These are phyloP conservation scores for Drosophila atripex DNA, from an alignment of 2,888 invertebrate species.

Conservation along the genomic window DNA sequence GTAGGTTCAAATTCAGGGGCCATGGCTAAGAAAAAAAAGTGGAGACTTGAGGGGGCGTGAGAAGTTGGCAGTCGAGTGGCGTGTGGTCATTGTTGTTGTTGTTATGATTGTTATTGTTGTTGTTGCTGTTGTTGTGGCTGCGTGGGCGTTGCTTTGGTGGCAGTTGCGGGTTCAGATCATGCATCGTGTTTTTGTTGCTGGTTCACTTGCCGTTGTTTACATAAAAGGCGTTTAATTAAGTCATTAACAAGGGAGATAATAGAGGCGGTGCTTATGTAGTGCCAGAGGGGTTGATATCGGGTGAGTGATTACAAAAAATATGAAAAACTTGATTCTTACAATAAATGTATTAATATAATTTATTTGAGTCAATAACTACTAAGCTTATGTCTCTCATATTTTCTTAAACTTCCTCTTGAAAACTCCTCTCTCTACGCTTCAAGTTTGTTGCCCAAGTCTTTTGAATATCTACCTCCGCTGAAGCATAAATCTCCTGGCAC, in stretches of 20 bases:
- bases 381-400: too few relatives aligned
- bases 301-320: not conserved
- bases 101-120: conserved; percentile 2
- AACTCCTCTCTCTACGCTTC: not conserved
- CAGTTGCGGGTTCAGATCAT: conserved; percentile 56
- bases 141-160: conserved; percentile 66
- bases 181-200: conserved; percentile 47
- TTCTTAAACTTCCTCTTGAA: not conserved
- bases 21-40: conserved; percentile 29
- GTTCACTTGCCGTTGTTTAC: conserved; percentile 50
- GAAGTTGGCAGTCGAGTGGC: conserved; percentile 55
- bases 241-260: conserved; percentile 59
- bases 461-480: conserved; percentile 48
- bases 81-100: conserved; percentile 55
- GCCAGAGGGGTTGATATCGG: not conserved
- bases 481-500: conserved; percentile 57
- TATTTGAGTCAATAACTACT: not conserved
- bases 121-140: conserved; percentile 26
- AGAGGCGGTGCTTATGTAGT: conserved; percentile 24
- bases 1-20: conserved; percentile 61
- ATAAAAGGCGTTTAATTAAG: conserved; percentile 69
- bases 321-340: too few relatives aligned
- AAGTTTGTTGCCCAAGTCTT: conserved; percentile 73
- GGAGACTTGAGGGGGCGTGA: conserved; percentile 35
- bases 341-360: not conserved